These are phyloP conservation scores for Celastrina argiolus DNA, from an alignment of 2,888 invertebrate genomes.

Conservation along the genomic window DNA sequence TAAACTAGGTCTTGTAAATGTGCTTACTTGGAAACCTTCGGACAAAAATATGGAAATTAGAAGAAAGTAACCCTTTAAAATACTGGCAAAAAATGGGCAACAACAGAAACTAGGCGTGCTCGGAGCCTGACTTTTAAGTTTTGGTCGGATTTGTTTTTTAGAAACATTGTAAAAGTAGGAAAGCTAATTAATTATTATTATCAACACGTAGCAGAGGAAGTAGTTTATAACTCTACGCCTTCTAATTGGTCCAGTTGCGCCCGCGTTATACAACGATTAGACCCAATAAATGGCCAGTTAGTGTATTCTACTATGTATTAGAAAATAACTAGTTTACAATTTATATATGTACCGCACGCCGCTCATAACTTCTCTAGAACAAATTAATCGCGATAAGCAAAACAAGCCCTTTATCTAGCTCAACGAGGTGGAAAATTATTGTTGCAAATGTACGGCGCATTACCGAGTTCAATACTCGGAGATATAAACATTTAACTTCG, in stretches of 20 bases:
- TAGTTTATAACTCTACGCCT: background rate
- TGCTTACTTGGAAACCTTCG: no score
- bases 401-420: background rate
- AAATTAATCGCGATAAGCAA: slow-evolving; percentile 12
- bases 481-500: background rate
- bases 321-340: slow-evolving; percentile 1
- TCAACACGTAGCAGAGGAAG: background rate
- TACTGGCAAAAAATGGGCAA: no score
- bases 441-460: background rate
- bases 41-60: no score
- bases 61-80: no score
- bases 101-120: no score
- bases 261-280: background rate
- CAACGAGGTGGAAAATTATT: background rate
- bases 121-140: no score
- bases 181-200: background rate
- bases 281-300: background rate
- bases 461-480: background rate
- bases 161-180: background rate
- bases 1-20: no score
- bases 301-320: background rate
- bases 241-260: background rate
- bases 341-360: background rate
- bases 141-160: no score
- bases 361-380: slow-evolving; percentile 5